Evolutionary conservation across 2,113 vertebrate species (phyloP), one percentile per base, ranked within the genome.

Genomic region (Mastomys coucha): DNA sequence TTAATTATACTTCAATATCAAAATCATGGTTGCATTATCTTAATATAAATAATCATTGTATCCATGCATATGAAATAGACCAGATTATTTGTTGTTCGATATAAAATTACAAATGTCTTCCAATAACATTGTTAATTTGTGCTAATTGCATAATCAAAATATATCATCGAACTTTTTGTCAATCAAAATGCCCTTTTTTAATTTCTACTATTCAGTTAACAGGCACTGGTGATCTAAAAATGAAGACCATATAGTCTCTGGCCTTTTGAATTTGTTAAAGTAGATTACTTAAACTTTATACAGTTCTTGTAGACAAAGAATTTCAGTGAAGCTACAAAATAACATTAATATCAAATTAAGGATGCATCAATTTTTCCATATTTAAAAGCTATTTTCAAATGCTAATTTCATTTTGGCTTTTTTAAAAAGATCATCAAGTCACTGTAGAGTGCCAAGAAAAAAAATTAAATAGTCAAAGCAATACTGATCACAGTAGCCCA

Each of bases 361-460:
- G 16, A 22, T 65, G 31, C 39, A 91, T 77, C 31, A 94, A 26
- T 31, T 77, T 51, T 93, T 95, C 10, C 51, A 80, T 51, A 67
- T 72, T 96, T 88, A 92, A 81, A 69, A 75, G 33, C 72, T 36
- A 85, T 88, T 97, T 91, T 80, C 28, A 85, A 92, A 94, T 56
- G 60, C 1, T 49, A 85, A 70, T 73, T 72, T 4, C 1, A 89
- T 58, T 92, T 90, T 80, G 81, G 42, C 49, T 69, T 93, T 39
- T 78, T 36, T 84, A 22, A 20, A 91, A 60, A 72, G 12, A 95
- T 85, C 19, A 63, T 24, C 58, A 92, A 81, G 53, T 88, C 60
- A 88, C 28, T n/a, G 3, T 58, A 88, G 51, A 82, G 16, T n/a
- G 60, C 73, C 49, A 95, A 84, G 12, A 91, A 78, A 91, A 88